Base-by-base conservation (phyloP, 2,888 invertebrate genomes). In the Tiliacea aurago region DNA sequence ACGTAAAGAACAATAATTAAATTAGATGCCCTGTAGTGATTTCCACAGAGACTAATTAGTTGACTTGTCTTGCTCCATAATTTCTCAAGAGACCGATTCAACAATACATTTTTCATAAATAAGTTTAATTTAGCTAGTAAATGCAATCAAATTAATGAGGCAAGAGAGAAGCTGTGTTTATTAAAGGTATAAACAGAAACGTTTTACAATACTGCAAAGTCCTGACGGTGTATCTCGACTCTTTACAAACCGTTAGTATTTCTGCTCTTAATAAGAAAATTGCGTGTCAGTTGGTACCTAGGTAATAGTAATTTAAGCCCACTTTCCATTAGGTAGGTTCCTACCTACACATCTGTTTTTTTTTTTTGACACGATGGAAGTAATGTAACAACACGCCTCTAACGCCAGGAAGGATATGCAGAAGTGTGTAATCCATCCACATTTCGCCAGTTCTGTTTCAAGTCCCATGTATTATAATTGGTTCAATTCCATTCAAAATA, bases 51-150 rank as follows among this genome's bases (percentile, higher is more conserved):
- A 47, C 45, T 55, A 47, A 72, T 72, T 55, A 79, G 23, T 28
- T n/a, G 11, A 18, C 3, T 43, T n/a, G 7, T n/a, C 1, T 33
- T 23, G 37, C 15, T 13, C 13, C 7, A 64, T 45, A 49, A 65
- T 72, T 64, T 72, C 73, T 61, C 73, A 55, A 58, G 64, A 65
- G 79, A 66, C 41, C 7, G 10, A 33, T 15, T 20, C 28, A 28
- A 15, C 15, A 15, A 15, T n/a, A 37, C 20, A 51, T 28, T 66
- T 23, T 28, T 51, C 23, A 6, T 65, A 37, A 33, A 20, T 15
- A 53, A n/a, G 11, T 70, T 69, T n/a, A 11, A 43, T 13, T 10
- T 11, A 43, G 33, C 43, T 23, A 45, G 23, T 2, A 33, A 18
- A 23, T 45, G 5, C 33, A 55, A 23, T 45, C 9, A 70, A 55